phyloP scores from a whole-genome alignment of 2,113 vertebrate species.

The Pogonocichla stellata region DNA sequence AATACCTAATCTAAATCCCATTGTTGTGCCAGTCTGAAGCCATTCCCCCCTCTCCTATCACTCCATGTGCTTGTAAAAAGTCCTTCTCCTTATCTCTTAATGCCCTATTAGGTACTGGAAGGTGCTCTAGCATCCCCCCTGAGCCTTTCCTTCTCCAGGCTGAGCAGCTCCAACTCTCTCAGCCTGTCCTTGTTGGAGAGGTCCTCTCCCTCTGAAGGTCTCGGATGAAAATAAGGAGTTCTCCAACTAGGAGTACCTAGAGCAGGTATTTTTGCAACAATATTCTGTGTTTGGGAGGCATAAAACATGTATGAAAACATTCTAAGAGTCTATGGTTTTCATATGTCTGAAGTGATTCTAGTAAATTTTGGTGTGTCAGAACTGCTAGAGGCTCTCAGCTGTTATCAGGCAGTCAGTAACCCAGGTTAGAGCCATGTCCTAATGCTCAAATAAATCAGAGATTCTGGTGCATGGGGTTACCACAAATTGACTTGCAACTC shows the following conservation, averaged over 20 bases:
- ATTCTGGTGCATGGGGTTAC: background rate
- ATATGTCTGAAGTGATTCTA: background rate
- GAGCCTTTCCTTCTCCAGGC: background rate
- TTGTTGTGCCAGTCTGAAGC: background rate
- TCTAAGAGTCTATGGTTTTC: background rate
- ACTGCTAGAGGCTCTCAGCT: background rate
- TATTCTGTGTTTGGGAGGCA: background rate
- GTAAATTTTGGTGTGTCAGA: background rate
- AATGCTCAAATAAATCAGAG: background rate
- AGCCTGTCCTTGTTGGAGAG: background rate
- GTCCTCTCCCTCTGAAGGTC: background rate
- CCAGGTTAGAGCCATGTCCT: background rate
- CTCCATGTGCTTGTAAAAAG: background rate
- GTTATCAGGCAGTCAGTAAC: background rate
- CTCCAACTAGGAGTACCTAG: background rate
- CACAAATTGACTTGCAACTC: background rate
- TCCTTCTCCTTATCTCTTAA: background rate
- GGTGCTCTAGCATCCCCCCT: accelerated
- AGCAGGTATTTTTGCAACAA: background rate
- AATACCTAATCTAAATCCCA: background rate
- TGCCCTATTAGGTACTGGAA: background rate
- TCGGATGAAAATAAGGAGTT: background rate
- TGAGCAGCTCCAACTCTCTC: background rate
- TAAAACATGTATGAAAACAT: background rate
- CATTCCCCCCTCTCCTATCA: accelerated